A percentile compares a stretch with the other conserved stretches of the same genome.
Conservation (phyloP, 2,888 invertebrate species). For the Flexamia atlantica region DNA sequence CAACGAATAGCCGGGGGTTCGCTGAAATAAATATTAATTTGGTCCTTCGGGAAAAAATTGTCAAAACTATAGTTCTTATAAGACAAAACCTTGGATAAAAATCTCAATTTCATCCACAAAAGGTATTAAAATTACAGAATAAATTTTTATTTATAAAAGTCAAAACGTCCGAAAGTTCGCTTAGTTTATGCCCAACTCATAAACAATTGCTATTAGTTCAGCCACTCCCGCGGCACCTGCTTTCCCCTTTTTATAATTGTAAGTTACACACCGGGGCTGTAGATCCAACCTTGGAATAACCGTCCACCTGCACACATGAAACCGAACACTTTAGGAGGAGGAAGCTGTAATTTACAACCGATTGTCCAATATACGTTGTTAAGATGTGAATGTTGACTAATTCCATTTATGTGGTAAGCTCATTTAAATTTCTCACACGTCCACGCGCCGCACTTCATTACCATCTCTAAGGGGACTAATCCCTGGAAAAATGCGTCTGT, state of each 20-base stretch:
- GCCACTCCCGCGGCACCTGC: not conserved
- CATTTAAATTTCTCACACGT: constrained; percentile 12
- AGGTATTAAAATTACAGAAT: no score
- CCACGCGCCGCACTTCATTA: constrained; percentile 16
- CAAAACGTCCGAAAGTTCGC: no score
- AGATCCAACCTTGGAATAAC: not conserved
- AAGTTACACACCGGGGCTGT: not conserved
- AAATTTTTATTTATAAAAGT: no score
- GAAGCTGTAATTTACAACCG: not conserved
- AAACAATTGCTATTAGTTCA: not conserved
- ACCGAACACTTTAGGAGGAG: constrained; percentile 2
- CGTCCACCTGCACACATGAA: not conserved
- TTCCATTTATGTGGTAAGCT: constrained; percentile 4
- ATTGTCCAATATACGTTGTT: not conserved
- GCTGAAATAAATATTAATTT: no score
- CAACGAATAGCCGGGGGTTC: no score
- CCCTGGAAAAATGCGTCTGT: constrained; percentile 11
- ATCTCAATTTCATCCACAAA: no score
- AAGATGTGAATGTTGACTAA: constrained; percentile 37
- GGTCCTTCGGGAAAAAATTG: no score
- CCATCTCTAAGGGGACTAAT: constrained; percentile 8
- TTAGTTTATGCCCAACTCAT: not conserved
- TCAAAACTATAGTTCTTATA: no score
- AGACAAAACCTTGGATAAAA: no score
- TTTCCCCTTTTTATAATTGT: not conserved